Base-by-base conservation (phyloP, 2,888 invertebrate genomes). In the Lysandra bellargus region DNA sequence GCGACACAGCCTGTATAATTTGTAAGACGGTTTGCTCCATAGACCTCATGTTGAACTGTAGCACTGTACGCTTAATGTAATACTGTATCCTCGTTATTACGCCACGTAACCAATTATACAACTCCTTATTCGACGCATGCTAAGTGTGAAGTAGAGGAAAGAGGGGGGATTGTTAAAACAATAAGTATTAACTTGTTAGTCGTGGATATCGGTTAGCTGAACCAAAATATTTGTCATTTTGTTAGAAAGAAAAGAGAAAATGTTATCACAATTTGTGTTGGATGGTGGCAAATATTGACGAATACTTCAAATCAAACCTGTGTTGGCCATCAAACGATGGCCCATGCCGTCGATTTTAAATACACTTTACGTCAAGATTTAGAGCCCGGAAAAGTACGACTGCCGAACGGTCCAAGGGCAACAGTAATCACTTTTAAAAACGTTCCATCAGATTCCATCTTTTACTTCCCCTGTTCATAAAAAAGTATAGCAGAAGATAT, bases 1-100 rank as follows among this genome's bases (percentile, higher is more conserved):
- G 40, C 4, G 61, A 61, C 5, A 84, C 80, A 73, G 81, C 84
- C n/a, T 85, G 84, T 74, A 86, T 80, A 23, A 85, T 84, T 69
- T 85, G 85, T 75, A 87, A 61, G 1, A 86, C 84, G 12, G 83
- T 86, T 74, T 87, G 84, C 30, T 87, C 87, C 79, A 87, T 82
- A 3, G 85, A 83, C 80, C 83, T 86, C 85, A 86, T 84, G n/a
- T 30, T 64, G 64, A 30, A 64, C 64, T 30, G 61, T 61, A 61
- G 0, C 61, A 3, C 9, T 64, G 9, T 4, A 30, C 80, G 14
- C 37, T 40, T 12, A 49, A 23, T 74, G 37, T 74, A 44, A 6
- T 44, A 74, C 40, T n/a, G 44, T 74, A 74, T 74, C 23, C 40
- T n/a, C 40, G 44, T 9, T 17, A 44, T 1, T 44, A n/a, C 9